Evolutionary conservation across 2,888 invertebrate species (phyloP).

Genomic region (Tetropium fuscum): DNA sequence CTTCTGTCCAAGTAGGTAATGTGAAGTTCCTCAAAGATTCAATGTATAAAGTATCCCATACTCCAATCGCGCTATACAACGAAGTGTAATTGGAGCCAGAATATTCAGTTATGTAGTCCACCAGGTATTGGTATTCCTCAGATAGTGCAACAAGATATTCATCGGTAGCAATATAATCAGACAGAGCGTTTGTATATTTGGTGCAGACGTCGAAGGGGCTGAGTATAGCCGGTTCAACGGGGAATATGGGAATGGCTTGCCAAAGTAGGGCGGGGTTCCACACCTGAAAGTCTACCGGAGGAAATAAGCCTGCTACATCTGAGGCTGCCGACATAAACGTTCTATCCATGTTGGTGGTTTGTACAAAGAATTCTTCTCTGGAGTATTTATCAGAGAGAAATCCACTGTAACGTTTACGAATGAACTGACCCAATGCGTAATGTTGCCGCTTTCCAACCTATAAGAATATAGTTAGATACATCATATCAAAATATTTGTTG

Average conservation of each 20-base stretch:
- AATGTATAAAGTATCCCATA: constrained; percentile 75
- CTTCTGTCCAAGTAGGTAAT: constrained; percentile 44
- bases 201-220: too few species aligned
- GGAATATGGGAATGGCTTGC: constrained; percentile 2
- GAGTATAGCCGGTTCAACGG: too few species aligned
- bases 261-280: neutral
- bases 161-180: too few species aligned
- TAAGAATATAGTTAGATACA: too few species aligned
- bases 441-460: constrained; percentile 68
- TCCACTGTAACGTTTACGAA: constrained; percentile 77
- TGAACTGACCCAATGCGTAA: constrained; percentile 77
- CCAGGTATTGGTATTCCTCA: constrained; percentile 68
- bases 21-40: constrained; percentile 71
- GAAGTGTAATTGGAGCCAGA: constrained; percentile 71
- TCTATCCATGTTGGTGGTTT: constrained; percentile 87
- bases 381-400: constrained; percentile 70
- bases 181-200: too few species aligned
- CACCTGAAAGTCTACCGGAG: constrained; percentile 66
- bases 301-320: constrained; percentile 82
- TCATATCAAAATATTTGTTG: too few species aligned
- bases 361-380: constrained; percentile 69
- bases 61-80: constrained; percentile 62
- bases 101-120: constrained; percentile 72
- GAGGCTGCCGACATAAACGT: constrained; percentile 88
- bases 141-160: too few species aligned